phyloP scores from a whole-genome alignment of 37 sponge, comb jelly and placozoan species.

The Crambe crambe region DNA sequence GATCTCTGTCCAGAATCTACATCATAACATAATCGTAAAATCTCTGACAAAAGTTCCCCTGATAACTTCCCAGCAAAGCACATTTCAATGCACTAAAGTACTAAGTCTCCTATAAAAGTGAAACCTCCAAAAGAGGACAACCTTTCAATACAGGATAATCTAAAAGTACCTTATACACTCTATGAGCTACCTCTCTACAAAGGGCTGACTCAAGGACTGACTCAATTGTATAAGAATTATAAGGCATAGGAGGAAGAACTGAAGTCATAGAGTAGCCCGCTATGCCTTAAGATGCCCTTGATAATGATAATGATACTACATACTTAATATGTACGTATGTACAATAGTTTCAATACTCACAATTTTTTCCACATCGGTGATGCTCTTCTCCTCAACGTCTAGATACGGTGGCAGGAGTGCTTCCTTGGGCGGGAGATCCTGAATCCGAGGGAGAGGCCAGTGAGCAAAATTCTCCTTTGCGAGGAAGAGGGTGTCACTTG shows the following conservation, averaged over 20 bases:
- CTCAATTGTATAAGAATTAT: neutral
- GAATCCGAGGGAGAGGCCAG: constrained; percentile 49
- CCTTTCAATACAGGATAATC: neutral
- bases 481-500: constrained; percentile 23
- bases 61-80: neutral
- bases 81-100: neutral
- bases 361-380: constrained; percentile 59
- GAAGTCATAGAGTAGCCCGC: too few species aligned
- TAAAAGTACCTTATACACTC: too few species aligned
- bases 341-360: constrained; percentile 15
- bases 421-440: constrained; percentile 18
- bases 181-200: too few species aligned
- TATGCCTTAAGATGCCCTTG: too few species aligned
- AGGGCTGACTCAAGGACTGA: neutral
- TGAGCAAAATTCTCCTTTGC: constrained; percentile 57
- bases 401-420: constrained; percentile 37
- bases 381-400: constrained; percentile 31
- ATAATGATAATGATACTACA: neutral
- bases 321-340: neutral
- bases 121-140: too few species aligned
- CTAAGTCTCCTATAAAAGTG: too few species aligned
- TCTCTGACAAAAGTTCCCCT: neutral
- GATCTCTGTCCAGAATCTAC: constrained; percentile 38
- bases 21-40: neutral
- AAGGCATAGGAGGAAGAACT: too few species aligned